Evolutionary conservation across 2,888 invertebrate genomes (phyloP).

Genomic region (Boloria selene): DNA sequence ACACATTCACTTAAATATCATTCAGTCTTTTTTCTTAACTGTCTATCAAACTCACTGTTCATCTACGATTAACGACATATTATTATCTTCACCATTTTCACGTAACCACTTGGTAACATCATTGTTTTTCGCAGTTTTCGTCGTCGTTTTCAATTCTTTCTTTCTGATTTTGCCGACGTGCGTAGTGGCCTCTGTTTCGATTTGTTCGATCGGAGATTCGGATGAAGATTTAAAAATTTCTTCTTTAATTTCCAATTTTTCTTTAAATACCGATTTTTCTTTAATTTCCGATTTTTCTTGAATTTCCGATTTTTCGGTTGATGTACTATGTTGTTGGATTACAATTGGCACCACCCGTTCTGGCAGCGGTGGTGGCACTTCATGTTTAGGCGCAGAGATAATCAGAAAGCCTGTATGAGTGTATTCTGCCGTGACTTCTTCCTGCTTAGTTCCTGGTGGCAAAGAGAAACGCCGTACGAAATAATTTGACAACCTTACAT

Average conservation of each 20-base stretch:
- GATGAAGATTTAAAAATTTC: slow-evolving; percentile 38
- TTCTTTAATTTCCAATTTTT: slow-evolving; percentile 42
- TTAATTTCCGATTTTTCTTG: slow-evolving; percentile 40
- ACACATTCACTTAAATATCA: slow-evolving; percentile 52
- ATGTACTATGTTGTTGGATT: slow-evolving; percentile 54
- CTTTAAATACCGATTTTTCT: slow-evolving; percentile 45
- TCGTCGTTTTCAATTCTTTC: slow-evolving; percentile 69
- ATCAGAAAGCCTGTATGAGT: slow-evolving; percentile 64
- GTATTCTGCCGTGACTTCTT: slow-evolving; percentile 68
- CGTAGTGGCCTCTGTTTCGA: slow-evolving; percentile 67
- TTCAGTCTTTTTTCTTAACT: slow-evolving; percentile 64
- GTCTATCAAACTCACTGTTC: slow-evolving; percentile 55
- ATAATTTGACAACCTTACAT: slow-evolving; percentile 55
- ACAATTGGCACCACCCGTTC: slow-evolving; percentile 70
- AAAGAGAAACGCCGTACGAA: slow-evolving; percentile 71
- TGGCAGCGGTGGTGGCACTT: slow-evolving; percentile 67
- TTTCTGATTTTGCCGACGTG: slow-evolving; percentile 75
- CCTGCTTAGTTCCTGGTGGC: slow-evolving; percentile 65
- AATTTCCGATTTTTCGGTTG: slow-evolving; percentile 44
- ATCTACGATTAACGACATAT: slow-evolving; percentile 57
- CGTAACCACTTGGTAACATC: slow-evolving; percentile 70
- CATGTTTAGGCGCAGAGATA: slow-evolving; percentile 68
- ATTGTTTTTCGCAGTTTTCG: slow-evolving; percentile 67
- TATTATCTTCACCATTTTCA: slow-evolving; percentile 64
- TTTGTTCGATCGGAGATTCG: slow-evolving; percentile 56